Conservation (phyloP, 2,797 vertebrate genomes). For the Clarias fuscus region DNA sequence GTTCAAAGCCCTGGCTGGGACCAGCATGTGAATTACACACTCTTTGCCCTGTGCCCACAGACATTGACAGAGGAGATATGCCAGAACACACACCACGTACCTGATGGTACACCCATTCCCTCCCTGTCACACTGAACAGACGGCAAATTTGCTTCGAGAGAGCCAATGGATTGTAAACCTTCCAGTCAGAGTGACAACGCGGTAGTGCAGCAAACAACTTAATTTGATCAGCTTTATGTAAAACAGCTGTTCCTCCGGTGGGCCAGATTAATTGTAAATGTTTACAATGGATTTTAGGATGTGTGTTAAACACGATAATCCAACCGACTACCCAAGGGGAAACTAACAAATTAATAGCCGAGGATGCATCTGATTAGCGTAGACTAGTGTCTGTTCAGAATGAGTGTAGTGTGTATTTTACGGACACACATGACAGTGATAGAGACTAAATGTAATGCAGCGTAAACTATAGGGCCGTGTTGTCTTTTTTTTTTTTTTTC, state of each 20-base stretch:
- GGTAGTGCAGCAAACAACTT: conserved; percentile 72
- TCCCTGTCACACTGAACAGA: conserved; percentile 34
- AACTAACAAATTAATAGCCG: conserved; percentile 77
- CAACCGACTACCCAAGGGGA: conserved; percentile 66
- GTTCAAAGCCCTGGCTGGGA: conserved; percentile 62
- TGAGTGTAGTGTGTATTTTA: conserved; percentile 36
- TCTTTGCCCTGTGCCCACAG: conserved; percentile 42
- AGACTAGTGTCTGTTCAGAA: conserved; percentile 64
- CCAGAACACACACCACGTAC: conserved; percentile 32
- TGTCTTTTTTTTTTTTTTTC: conserved; percentile 17
- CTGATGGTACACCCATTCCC: conserved; percentile 34
- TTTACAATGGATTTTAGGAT: conserved; percentile 78
- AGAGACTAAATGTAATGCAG: conserved; percentile 3
- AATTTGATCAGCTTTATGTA: conserved; percentile 79
- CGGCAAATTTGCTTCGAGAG: conserved; percentile 56
- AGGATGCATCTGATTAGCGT: conserved; percentile 68
- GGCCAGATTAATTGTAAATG: conserved; percentile 77
- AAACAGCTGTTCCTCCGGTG: conserved; percentile 63
- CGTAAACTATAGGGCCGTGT: background rate
- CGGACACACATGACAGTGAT: conserved; percentile 42
- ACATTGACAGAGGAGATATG: conserved; percentile 53
- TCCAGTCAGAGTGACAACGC: conserved; percentile 67
- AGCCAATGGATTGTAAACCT: conserved; percentile 55
- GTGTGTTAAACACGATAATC: conserved; percentile 77
- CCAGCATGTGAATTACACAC: conserved; percentile 50